Base-by-base conservation (phyloP, 2,888 invertebrate genomes). In the Embidobia sp. region DNA sequence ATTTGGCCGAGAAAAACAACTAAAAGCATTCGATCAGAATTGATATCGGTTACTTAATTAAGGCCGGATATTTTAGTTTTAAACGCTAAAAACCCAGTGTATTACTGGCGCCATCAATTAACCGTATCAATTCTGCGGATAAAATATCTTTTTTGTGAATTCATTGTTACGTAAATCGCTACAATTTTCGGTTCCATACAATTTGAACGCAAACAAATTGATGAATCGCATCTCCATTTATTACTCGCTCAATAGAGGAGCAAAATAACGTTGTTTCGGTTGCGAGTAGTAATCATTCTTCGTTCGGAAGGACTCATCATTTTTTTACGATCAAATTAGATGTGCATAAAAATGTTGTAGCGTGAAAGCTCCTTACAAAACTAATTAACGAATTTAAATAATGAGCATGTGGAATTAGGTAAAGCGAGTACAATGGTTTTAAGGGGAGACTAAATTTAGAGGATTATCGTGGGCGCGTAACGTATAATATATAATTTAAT, bases 201-300 rank as follows among this genome's bases (percentile, higher is more conserved):
- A 29, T 27, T 48, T 61, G 8, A 37, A 15, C 13, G 35, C 19
- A 37, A 49, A 37, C 48, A 48, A 48, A 48, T 63, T 63, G 61
- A 63, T 63, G 37, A 37, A 63, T 63, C 27, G 48, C 29, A 37
- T 63, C 48, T 63, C 48, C 48, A 48, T 63, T 63, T 63, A 16
- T 59, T 33, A 49, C 44, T 33, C 18, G 29, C 27, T 63, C 27
- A 26, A 35, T 37, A 40, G 19, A 49, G 19, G 22, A 37, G 29
- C n/a, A n/a, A 48, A 57, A 61, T 46, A 33, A 35, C 22, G 19
- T 48, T 63, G 16, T 46, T 48, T 35, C 48, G n/a, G 19, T 29
- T 35, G n/a, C 27, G 22, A 37, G 37, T 59, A 37, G 44, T 63
- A 37, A 48, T 63, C 37, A 29, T 16, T 63, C 57, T 57, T 63